A percentile compares a stretch with the other conserved stretches of the same genome.
Evolutionary conservation across 2,113 vertebrate genomes (phyloP).

Genomic region (Glaucomys volans): DNA sequence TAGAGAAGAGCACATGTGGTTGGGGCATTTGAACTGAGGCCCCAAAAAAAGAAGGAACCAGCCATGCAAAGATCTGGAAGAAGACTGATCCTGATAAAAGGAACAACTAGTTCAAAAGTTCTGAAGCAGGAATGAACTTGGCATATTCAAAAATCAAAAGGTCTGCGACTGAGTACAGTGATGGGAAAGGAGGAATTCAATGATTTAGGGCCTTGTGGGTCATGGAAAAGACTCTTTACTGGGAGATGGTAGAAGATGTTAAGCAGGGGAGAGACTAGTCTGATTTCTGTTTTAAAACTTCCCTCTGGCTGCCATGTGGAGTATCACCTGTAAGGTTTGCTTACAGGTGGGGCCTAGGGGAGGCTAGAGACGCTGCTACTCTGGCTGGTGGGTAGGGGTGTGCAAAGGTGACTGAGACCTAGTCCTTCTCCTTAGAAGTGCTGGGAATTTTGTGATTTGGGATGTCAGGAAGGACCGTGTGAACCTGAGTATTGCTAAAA

Average conservation of each 20-base stretch:
- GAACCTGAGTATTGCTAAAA: neutral
- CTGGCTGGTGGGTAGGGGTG: neutral
- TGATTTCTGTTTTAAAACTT: neutral
- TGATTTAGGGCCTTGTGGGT: neutral
- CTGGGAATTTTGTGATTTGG: neutral
- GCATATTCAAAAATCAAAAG: neutral
- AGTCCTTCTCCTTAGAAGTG: neutral
- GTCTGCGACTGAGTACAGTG: neutral
- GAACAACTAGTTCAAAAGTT: neutral
- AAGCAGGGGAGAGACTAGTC: neutral
- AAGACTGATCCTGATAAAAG: neutral
- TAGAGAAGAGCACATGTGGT: neutral
- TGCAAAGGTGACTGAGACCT: neutral
- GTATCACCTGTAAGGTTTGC: neutral
- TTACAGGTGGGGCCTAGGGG: neutral
- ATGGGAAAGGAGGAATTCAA: neutral
- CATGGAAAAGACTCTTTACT: neutral
- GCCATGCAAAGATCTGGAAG: neutral
- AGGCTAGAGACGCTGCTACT: neutral
- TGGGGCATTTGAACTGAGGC: neutral
- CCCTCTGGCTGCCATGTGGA: neutral
- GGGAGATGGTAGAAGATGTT: neutral
- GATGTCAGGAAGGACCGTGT: neutral
- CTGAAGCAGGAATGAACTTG: neutral
- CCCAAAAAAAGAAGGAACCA: neutral